Evolutionary conservation across 2,888 invertebrate species (phyloP), one percentile per base, ranked within the genome.

Genomic region (Drosophila anomelani): DNA sequence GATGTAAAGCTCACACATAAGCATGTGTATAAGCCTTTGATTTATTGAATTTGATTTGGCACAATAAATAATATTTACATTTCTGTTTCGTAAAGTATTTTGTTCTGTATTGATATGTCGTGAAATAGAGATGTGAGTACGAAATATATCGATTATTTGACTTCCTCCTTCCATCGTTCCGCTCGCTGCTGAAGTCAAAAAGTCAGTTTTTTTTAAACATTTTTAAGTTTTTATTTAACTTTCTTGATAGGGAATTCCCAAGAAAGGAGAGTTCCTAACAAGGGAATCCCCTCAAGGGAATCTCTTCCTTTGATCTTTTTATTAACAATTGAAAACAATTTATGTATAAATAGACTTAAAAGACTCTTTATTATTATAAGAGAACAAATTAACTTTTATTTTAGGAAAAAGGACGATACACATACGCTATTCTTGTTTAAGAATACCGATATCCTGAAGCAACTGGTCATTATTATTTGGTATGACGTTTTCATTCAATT

Each of bases 381-480:
- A 12, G 9, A 54, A 54, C 54, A 54, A 54, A 38, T 23, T 38
- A 38, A 20, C 36, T 36, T 54, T 17, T 34, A 34, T 43, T 34
- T 43, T 61, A 36, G 23, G 32, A 20, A 39, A n/a, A 29, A 9
- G 9, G 13, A 39, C 23, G 32, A n/a, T 23, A 41, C 43, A 43
- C 13, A 6, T 10, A 39, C 26, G 46, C 55, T 60, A 88, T 90
- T 96, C 96, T 89, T 95, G 94, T 88, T 96, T 96, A 47, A 96
- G 93, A 63, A 94, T 93, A 10, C 95, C 96, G 85, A 96, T 92
- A 85, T 97, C 96, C 84, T 96, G 96, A 63, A 97, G 93, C 88
- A 96, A 93, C 54, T 94, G 94, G 85, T 96, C 95, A 79, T 97
- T 94, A 49, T 96, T 96, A 78, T 97, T 97, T 5, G 97, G 96